Percentiles rank a stretch among this genome's conserved stretches.
Evolutionary conservation across 1,140 invertebrate species (phyloP).

Genomic region (Zaprionus camerounensis): DNA sequence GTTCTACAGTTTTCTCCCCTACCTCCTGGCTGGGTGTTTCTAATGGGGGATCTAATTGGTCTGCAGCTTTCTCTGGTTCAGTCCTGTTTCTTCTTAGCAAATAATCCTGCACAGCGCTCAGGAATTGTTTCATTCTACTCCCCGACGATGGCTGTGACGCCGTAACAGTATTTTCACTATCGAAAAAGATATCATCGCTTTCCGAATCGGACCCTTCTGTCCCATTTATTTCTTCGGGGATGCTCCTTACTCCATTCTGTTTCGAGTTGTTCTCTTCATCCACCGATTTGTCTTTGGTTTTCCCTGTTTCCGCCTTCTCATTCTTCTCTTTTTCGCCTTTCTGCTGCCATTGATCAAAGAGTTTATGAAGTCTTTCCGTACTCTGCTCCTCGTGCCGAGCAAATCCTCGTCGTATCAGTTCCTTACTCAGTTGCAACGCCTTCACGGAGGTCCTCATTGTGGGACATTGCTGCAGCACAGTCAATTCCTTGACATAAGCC

Average conservation of each 20-base stretch:
- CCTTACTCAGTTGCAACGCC: constrained; percentile 15
- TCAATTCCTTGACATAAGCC: constrained; percentile 42
- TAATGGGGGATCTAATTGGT: neutral
- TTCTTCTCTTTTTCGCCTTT: neutral
- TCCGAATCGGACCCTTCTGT: neutral
- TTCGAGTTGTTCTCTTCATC: neutral
- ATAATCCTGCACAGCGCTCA: neutral
- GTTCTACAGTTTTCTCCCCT: no score
- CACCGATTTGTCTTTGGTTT: neutral
- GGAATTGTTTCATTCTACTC: neutral
- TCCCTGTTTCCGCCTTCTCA: no score
- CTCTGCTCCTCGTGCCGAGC: neutral
- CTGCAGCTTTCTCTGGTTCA: neutral
- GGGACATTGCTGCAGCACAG: constrained; percentile 50
- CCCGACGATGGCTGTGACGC: neutral
- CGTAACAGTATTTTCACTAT: neutral
- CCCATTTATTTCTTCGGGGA: neutral
- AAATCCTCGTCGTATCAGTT: constrained; percentile 35
- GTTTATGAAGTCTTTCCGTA: neutral
- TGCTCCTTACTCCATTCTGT: neutral
- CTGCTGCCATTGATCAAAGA: neutral
- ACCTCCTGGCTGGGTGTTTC: no score
- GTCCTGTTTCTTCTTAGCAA: neutral
- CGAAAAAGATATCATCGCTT: neutral
- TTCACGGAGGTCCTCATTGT: constrained; percentile 39